Conservation (phyloP, 2,888 invertebrate species). For the Scrobipalpa costella region DNA sequence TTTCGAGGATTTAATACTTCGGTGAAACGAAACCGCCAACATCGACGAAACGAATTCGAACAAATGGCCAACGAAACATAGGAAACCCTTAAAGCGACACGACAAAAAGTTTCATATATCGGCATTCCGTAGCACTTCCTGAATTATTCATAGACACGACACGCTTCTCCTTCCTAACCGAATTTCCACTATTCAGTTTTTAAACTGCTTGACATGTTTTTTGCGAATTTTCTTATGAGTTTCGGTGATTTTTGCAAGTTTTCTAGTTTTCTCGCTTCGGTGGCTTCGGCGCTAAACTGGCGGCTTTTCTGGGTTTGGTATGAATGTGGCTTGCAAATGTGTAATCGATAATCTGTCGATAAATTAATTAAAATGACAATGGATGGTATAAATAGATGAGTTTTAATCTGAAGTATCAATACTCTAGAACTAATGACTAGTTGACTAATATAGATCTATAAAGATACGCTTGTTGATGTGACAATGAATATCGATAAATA, state of each 20-base stretch:
- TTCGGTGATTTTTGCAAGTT: constrained; percentile 25
- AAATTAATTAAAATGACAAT: too few species aligned
- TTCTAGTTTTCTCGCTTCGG: background rate
- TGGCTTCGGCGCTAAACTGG: background rate
- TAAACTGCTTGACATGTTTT: constrained; percentile 29
- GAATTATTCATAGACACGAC: constrained; percentile 61
- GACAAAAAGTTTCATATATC: constrained; percentile 22
- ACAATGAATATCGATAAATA: too few species aligned
- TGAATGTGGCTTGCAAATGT: background rate
- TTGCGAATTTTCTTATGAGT: background rate
- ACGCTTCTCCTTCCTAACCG: constrained; percentile 55
- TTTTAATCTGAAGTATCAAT: too few species aligned
- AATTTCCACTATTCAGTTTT: constrained; percentile 46
- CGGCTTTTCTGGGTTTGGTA: background rate
- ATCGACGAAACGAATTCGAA: background rate
- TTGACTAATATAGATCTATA: too few species aligned
- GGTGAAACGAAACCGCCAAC: background rate
- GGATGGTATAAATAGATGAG: too few species aligned
- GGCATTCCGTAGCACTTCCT: constrained; percentile 52
- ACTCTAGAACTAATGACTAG: too few species aligned
- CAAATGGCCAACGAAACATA: background rate
- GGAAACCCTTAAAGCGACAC: background rate
- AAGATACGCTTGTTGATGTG: too few species aligned
- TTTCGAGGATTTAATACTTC: too few species aligned
- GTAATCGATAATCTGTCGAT: background rate